Evolutionary conservation across 2,888 invertebrate genomes (phyloP).

Genomic region (Antheraea yamamai): DNA sequence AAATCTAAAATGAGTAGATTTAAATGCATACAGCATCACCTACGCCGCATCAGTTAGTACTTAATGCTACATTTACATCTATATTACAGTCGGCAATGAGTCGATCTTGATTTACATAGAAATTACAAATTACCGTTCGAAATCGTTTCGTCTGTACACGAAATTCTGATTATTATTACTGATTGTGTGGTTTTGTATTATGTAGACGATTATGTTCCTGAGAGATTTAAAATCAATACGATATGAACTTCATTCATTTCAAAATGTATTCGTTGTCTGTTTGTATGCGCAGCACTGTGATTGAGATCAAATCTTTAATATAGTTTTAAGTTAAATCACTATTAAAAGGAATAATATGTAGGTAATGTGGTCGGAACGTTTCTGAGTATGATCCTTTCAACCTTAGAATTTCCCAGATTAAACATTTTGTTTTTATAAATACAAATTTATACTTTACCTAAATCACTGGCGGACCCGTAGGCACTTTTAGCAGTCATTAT

Average conservation of each 20-base stretch:
- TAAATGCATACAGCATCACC: conserved; percentile 14
- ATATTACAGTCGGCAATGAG: conserved; percentile 39
- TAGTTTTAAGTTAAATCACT: not conserved
- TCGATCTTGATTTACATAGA: conserved; percentile 46
- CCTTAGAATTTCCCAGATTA: too few species aligned
- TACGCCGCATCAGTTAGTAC: conserved; percentile 2
- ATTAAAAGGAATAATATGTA: too few species aligned
- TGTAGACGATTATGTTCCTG: not conserved
- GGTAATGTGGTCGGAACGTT: too few species aligned
- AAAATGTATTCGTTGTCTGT: not conserved
- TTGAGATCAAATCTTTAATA: not conserved
- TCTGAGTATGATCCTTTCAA: too few species aligned
- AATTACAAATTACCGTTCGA: conserved; percentile 27
- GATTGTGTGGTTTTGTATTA: not conserved
- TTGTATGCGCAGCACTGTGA: not conserved
- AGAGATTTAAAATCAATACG: not conserved
- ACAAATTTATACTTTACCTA: too few species aligned
- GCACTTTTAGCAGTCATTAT: too few species aligned
- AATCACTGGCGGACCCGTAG: too few species aligned
- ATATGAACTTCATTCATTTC: not conserved
- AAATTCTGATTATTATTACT: not conserved
- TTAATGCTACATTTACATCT: conserved; percentile 43
- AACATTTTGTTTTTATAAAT: too few species aligned
- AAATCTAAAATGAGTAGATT: conserved; percentile 11
- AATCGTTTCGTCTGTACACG: not conserved